Percentiles rank a stretch among this genome's conserved stretches.
These are phyloP conservation scores for Dascillus cervinus DNA, from an alignment of 2,888 invertebrate genomes.

Conservation along the genomic window DNA sequence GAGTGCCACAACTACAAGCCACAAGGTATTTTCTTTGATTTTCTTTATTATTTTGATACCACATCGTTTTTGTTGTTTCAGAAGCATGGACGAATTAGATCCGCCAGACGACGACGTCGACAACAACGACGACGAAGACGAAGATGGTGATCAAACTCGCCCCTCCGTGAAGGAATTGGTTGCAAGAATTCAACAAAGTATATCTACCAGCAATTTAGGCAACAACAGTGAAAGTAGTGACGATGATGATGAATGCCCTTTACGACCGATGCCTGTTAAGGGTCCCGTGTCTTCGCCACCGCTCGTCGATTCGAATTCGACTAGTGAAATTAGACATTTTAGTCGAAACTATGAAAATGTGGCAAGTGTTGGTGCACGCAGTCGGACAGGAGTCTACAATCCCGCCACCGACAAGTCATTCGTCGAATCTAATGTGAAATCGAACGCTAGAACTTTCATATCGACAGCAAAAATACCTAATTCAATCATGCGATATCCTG, in stretches of 20 bases:
- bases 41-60: too few species aligned
- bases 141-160: constrained; percentile 37
- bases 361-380: constrained; percentile 32
- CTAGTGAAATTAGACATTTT: too few species aligned
- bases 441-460: constrained; percentile 10
- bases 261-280: constrained; percentile 37
- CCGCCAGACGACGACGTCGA: constrained; percentile 26
- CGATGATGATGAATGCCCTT: constrained; percentile 39
- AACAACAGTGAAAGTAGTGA: constrained; percentile 39
- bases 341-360: constrained; percentile 52
- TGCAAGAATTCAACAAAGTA: constrained; percentile 51
- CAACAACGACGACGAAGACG: constrained; percentile 24
- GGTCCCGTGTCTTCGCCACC: constrained; percentile 52
- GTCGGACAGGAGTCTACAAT: constrained; percentile 46
- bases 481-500: constrained; percentile 5
- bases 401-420: constrained; percentile 35
- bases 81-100: constrained; percentile 41
- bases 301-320: constrained; percentile 27
- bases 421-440: constrained; percentile 25
- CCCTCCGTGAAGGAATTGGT: constrained; percentile 57
- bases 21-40: too few species aligned
- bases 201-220: constrained; percentile 21
- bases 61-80: constrained; percentile 18
- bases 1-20: constrained; percentile 27
- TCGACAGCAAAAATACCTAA: constrained; percentile 12